Percentiles rank a stretch among this genome's conserved stretches.
Evolutionary conservation across 53 echinoderm and acorn worm genomes (phyloP).

Genomic region (Mesocentrotus franciscanus): DNA sequence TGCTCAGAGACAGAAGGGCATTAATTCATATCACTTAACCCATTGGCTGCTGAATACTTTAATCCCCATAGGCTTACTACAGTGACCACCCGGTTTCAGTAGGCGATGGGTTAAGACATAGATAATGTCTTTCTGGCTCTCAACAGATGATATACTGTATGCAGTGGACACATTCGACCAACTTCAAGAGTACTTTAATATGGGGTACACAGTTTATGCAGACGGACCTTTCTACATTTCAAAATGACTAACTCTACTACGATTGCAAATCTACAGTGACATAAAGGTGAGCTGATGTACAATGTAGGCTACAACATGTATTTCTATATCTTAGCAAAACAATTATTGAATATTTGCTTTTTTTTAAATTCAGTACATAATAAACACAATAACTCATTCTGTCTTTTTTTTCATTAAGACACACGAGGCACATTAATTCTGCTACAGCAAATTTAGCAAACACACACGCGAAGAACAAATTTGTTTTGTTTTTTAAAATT

Average conservation of each 20-base stretch:
- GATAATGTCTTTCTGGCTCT: too few species aligned
- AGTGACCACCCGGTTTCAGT: too few species aligned
- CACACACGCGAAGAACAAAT: constrained; percentile 44
- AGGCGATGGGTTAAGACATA: too few species aligned
- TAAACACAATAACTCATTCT: constrained; percentile 25
- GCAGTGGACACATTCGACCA: not conserved
- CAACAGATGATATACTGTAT: not conserved
- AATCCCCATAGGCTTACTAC: too few species aligned
- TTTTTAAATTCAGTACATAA: not conserved
- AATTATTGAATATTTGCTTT: constrained; percentile 8
- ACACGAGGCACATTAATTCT: constrained; percentile 46
- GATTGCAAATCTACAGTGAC: constrained; percentile 47
- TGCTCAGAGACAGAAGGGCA: too few species aligned
- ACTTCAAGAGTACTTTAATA: constrained; percentile 5
- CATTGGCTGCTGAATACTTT: too few species aligned
- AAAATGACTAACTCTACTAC: not conserved
- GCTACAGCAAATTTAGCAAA: constrained; percentile 43
- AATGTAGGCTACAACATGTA: constrained; percentile 1
- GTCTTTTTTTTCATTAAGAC: constrained; percentile 6
- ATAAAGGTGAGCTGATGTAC: not conserved
- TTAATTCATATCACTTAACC: too few species aligned
- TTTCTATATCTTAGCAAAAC: constrained; percentile 18
- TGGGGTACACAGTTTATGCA: not conserved
- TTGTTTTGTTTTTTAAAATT: not conserved
- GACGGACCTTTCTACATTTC: constrained; percentile 25